phyloP scores from a whole-genome alignment of 2,888 invertebrate genomes.

The Germaria angustata region DNA sequence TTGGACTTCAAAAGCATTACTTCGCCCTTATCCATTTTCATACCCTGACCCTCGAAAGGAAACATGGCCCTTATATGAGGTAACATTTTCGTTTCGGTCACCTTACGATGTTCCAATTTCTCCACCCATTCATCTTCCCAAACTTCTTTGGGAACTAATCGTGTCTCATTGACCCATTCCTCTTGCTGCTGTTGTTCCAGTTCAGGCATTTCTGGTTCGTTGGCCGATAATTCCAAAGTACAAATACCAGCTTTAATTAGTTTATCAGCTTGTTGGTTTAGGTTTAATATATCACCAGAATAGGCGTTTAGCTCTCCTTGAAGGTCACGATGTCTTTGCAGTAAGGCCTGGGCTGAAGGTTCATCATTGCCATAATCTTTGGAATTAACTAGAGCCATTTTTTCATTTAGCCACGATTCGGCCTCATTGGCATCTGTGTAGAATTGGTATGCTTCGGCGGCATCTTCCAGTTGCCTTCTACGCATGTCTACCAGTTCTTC shows the following conservation, averaged over 20 bases:
- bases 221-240: conserved; percentile 78
- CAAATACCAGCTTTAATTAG: conserved; percentile 88
- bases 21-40: conserved; percentile 95
- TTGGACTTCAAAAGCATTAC: conserved; percentile 94
- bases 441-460: conserved; percentile 96
- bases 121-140: conserved; percentile 96
- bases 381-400: conserved; percentile 93
- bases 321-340: conserved; percentile 91
- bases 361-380: conserved; percentile 96
- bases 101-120: conserved; percentile 90
- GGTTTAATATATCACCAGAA: conserved; percentile 89
- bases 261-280: conserved; percentile 89
- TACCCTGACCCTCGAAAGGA: conserved; percentile 95
- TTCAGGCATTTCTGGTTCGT: conserved; percentile 84
- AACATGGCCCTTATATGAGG: conserved; percentile 94
- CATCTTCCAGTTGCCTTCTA: conserved; percentile 89
- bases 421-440: conserved; percentile 98
- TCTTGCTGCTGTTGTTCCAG: conserved; percentile 87
- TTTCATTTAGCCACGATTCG: conserved; percentile 98
- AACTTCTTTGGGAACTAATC: conserved; percentile 93
- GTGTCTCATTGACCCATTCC: conserved; percentile 88
- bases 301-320: conserved; percentile 95
- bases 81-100: conserved; percentile 91
- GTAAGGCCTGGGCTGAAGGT: conserved; percentile 91
- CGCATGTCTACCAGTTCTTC: conserved; percentile 88